phyloP scores from a whole-genome alignment of 2,797 vertebrate species.

The Gymnothorax reevesii region DNA sequence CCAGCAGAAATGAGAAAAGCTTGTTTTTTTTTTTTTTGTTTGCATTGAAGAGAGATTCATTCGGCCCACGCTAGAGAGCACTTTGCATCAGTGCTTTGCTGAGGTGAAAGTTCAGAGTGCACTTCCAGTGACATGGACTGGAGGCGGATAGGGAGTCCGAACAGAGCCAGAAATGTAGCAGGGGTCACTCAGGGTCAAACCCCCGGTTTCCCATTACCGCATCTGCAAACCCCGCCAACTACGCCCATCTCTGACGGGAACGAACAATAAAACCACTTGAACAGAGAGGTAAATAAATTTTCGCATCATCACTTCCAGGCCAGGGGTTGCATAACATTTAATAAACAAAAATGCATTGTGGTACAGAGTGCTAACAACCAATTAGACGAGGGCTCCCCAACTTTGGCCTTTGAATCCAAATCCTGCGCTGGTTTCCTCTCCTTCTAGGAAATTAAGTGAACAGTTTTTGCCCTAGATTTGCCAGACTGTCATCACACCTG shows the following conservation, averaged over 20 bases:
- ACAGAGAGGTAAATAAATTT: neutral
- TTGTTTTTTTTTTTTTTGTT: neutral
- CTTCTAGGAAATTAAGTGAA: too few relatives aligned
- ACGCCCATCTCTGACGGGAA: too few relatives aligned
- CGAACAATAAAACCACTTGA: neutral
- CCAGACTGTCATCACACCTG: too few relatives aligned
- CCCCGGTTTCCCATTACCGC: neutral
- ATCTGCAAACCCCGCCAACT: neutral
- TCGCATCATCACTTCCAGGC: neutral
- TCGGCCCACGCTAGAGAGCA: neutral
- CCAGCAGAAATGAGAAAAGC: neutral
- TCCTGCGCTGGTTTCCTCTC: too few relatives aligned
- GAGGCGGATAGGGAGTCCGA: neutral
- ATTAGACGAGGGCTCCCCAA: too few relatives aligned
- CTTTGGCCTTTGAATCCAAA: too few relatives aligned
- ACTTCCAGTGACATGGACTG: neutral
- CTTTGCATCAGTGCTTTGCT: neutral
- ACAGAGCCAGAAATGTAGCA: neutral
- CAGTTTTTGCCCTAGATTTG: too few relatives aligned
- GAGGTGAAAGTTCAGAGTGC: neutral
- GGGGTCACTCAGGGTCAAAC: constrained; percentile 6
- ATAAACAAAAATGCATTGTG: neutral
- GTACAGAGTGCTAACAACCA: too few relatives aligned
- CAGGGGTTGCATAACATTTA: neutral
- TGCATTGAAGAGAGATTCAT: neutral